These are phyloP conservation scores for Tigriopus japonicus DNA, from an alignment of 1,140 invertebrate genomes.

Conservation along the genomic window DNA sequence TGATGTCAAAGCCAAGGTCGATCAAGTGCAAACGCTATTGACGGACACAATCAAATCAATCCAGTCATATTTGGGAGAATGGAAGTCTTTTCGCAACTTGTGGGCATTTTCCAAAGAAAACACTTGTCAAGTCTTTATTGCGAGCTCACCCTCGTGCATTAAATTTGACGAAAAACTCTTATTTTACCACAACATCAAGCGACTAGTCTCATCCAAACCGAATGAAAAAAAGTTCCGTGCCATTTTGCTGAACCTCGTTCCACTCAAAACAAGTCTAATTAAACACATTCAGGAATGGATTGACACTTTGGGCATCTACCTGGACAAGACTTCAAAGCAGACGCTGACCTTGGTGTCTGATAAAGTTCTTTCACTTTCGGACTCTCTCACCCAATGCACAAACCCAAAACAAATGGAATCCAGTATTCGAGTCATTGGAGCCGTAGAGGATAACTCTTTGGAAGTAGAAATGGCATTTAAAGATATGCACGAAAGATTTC, in stretches of 20 bases:
- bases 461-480: slow-evolving; percentile 10
- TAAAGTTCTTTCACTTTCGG: neutral
- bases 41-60: slow-evolving; percentile 39
- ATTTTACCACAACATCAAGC: slow-evolving; percentile 4
- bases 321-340: slow-evolving; percentile 8
- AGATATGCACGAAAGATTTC: slow-evolving; percentile 11
- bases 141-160: neutral
- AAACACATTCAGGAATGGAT: slow-evolving; percentile 11
- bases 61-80: slow-evolving; percentile 44
- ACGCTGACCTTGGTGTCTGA: neutral
- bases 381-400: neutral
- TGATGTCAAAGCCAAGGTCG: slow-evolving; percentile 42
- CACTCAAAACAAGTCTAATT: neutral
- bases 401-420: neutral
- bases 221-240: neutral
- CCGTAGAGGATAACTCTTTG: slow-evolving; percentile 7
- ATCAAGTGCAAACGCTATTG: slow-evolving; percentile 41
- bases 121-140: slow-evolving; percentile 48
- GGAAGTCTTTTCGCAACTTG: slow-evolving; percentile 52
- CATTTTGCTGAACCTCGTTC: neutral
- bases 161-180: slow-evolving; percentile 14
- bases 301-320: neutral
- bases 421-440: neutral
- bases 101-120: slow-evolving; percentile 59
- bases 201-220: neutral